A percentile compares a stretch with the other conserved stretches of the same genome.
These are phyloP conservation scores for Drosophila willistoni DNA, from an alignment of 1,140 invertebrate genomes.

Conservation along the genomic window DNA sequence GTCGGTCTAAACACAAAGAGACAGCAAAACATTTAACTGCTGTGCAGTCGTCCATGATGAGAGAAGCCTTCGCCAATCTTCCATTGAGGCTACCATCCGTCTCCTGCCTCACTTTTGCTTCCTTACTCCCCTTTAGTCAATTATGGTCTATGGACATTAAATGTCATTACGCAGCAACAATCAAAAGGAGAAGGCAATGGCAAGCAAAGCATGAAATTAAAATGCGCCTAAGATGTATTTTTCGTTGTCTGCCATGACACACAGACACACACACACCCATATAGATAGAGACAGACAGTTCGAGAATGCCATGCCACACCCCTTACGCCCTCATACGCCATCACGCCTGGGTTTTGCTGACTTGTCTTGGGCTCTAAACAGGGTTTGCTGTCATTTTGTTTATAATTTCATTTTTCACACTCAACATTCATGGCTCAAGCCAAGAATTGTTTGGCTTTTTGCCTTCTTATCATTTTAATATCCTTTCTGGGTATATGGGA, in stretches of 20 bases:
- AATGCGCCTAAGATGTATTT: slow-evolving; percentile 82
- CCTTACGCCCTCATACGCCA: slow-evolving; percentile 12
- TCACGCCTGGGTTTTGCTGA: not conserved
- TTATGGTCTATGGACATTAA: slow-evolving; percentile 79
- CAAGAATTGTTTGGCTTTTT: slow-evolving; percentile 54
- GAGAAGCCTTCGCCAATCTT: slow-evolving; percentile 19
- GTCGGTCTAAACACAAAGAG: slow-evolving; percentile 47
- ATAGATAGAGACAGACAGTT: not conserved
- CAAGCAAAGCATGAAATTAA: slow-evolving; percentile 82
- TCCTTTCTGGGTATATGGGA: not conserved
- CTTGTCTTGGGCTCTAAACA: slow-evolving; percentile 28
- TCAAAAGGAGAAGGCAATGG: slow-evolving; percentile 55
- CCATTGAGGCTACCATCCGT: slow-evolving; percentile 22
- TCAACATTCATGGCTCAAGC: slow-evolving; percentile 31
- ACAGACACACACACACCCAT: not conserved
- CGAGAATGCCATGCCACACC: not conserved
- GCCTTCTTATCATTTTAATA: slow-evolving; percentile 29
- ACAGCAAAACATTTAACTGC: slow-evolving; percentile 67
- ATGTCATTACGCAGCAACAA: slow-evolving; percentile 80
- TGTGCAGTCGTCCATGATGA: slow-evolving; percentile 73
- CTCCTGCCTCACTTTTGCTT: not conserved
- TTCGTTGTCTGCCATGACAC: slow-evolving; percentile 53
- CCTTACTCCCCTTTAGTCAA: slow-evolving; percentile 49
- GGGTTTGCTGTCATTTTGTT: slow-evolving; percentile 61
- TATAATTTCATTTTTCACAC: slow-evolving; percentile 82